phyloP scores from a whole-genome alignment of 2,888 invertebrate genomes.

The Odontomyia ornata region DNA sequence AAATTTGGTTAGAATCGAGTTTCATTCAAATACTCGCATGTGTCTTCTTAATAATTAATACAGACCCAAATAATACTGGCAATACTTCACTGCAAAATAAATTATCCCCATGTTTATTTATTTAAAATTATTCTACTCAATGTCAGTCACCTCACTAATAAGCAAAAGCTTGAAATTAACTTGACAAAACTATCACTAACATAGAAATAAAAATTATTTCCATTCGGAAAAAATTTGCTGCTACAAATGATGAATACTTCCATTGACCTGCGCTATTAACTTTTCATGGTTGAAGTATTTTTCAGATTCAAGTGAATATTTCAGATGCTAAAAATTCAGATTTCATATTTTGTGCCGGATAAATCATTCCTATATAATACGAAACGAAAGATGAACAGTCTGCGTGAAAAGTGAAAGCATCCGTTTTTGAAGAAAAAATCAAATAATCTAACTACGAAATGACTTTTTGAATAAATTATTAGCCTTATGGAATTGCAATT shows the following conservation, averaged over 20 bases:
- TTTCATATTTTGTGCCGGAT: slow-evolving; percentile 10
- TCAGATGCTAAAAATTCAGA: background rate
- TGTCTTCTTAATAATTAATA: too few species aligned
- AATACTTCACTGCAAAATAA: too few species aligned
- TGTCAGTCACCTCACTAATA: slow-evolving; percentile 21
- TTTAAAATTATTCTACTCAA: background rate
- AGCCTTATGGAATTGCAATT: background rate
- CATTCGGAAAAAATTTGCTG: background rate
- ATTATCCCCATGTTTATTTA: too few species aligned
- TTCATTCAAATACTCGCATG: too few species aligned
- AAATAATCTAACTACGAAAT: slow-evolving; percentile 6
- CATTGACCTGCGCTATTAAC: slow-evolving; percentile 35
- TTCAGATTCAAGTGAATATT: slow-evolving; percentile 12
- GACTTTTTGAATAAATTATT: slow-evolving; percentile 27
- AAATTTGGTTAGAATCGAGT: too few species aligned
- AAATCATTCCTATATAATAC: too few species aligned
- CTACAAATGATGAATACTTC: slow-evolving; percentile 11
- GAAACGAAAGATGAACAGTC: too few species aligned
- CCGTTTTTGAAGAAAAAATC: background rate
- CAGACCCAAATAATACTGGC: too few species aligned
- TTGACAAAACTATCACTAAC: background rate
- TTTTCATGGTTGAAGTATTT: slow-evolving; percentile 29
- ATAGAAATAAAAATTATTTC: background rate
- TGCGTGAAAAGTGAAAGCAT: slow-evolving; percentile 30
- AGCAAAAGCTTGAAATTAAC: background rate